phyloP scores from a whole-genome alignment of 2,113 vertebrate species.

The Lota lota region DNA sequence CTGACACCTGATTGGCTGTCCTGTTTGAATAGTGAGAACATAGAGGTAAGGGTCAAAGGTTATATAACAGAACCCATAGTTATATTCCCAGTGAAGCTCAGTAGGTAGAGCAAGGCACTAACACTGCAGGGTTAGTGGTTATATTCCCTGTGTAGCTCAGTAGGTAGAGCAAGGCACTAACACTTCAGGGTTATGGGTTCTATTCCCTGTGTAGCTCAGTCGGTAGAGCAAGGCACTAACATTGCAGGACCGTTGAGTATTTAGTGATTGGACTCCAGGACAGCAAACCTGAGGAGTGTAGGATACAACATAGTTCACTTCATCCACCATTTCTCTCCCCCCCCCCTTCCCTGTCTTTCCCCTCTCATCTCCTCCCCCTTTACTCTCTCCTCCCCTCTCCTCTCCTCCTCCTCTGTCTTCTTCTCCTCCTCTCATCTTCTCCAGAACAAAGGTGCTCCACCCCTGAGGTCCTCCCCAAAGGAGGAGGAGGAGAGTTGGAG shows the following conservation, averaged over 20 bases:
- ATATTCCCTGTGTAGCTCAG: neutral
- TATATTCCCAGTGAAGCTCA: neutral
- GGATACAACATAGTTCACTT: too few species aligned
- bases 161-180: neutral
- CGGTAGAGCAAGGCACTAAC: too few species aligned
- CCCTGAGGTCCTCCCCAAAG: too few species aligned
- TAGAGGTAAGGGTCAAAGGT: neutral
- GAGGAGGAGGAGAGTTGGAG: neutral
- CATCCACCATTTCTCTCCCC: too few species aligned
- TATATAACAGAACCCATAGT: neutral
- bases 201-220: too few species aligned
- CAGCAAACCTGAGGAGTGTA: too few species aligned
- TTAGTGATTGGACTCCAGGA: too few species aligned
- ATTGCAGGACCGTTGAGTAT: too few species aligned
- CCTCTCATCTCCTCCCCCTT: neutral
- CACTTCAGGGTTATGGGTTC: neutral
- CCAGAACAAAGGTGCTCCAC: too few species aligned
- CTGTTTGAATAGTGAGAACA: too few species aligned
- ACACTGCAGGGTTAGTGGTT: neutral
- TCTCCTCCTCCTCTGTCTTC: conserved; percentile 33
- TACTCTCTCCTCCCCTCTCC: neutral
- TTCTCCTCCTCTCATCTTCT: neutral
- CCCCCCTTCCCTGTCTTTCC: neutral
- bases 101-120: neutral
- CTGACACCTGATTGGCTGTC: too few species aligned